Conservation (phyloP, 2,888 invertebrate species). For the Lampropteryx suffumata region DNA sequence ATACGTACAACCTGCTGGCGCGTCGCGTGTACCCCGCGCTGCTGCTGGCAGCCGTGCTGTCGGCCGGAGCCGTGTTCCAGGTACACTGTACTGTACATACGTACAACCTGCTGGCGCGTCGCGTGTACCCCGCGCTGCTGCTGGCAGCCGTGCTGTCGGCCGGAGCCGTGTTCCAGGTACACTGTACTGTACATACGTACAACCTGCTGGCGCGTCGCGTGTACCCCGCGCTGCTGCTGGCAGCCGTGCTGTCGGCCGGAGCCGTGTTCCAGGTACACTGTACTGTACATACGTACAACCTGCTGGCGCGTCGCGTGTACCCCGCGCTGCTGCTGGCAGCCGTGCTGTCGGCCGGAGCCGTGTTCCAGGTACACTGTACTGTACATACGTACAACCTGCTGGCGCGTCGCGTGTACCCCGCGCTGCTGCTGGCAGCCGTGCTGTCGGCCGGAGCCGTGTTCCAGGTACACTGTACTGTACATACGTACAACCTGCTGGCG, state of each 20-base stretch:
- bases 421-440: slow-evolving; percentile 88
- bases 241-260: slow-evolving; percentile 86
- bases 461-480: slow-evolving; percentile 53
- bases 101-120: slow-evolving; percentile 88
- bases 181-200: slow-evolving; percentile 7
- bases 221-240: slow-evolving; percentile 93
- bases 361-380: slow-evolving; percentile 82
- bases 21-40: slow-evolving; percentile 95
- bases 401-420: slow-evolving; percentile 94
- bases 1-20: slow-evolving; percentile 85
- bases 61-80: slow-evolving; percentile 87
- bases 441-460: slow-evolving; percentile 88
- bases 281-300: slow-evolving; percentile 62
- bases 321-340: slow-evolving; percentile 92
- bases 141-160: slow-evolving; percentile 86
- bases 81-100: slow-evolving; percentile 32
- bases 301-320: slow-evolving; percentile 93
- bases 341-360: slow-evolving; percentile 86
- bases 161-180: slow-evolving; percentile 86
- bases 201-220: slow-evolving; percentile 92
- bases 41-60: slow-evolving; percentile 86
- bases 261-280: slow-evolving; percentile 86
- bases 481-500: slow-evolving; percentile 54
- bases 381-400: slow-evolving; percentile 82
- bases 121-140: slow-evolving; percentile 95